Base-by-base conservation (phyloP, 2,797 vertebrate species). In the Neosalanx taihuensis region DNA sequence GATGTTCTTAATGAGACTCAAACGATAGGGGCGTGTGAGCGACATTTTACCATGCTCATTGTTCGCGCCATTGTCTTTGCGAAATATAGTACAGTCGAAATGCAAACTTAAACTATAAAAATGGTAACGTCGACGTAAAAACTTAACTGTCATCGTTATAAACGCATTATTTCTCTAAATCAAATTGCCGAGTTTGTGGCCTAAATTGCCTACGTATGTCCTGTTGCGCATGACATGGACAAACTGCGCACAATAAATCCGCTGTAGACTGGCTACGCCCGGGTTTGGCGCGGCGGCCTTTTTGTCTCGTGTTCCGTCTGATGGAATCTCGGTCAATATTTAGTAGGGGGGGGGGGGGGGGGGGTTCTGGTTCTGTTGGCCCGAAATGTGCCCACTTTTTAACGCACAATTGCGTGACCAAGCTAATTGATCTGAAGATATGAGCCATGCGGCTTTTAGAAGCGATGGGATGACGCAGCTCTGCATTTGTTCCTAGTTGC, bases 1-100 rank as follows among this genome's bases (percentile, higher is more conserved):
- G 12, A 12, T 41, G 10, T 10, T 46, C 41, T 13, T 12, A 13
- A 12, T 46, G 41, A 46, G 7, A 46, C 7, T 10, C 12, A 12
- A 46, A 46, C 13, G 41, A 9, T 56, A 56, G 15, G 51, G 51
- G 51, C 51, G 51, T 56, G 51, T 56, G 51, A 56, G 15, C 51
- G 51, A 56, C 51, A 17, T 56, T 56, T 56, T 56, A 56, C 51
- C 51, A 56, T n/a, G 51, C 51, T 56, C 51, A 56, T 56, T 56
- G 51, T 56, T n/a, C 18, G 51, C 51, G 51, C 18, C 51, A 17
- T 17, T 17, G 18, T n/a, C 51, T 56, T 46, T 46, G 12, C 7
- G 10, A 46, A 46, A 46, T 41, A 7, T 46, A 46, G 35, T 46
- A 46, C 3, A 46, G 41, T 46, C 6, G 51, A 56, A 56, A 56